Conservation (phyloP, 2,888 invertebrate genomes). For the Fragum fragum region DNA sequence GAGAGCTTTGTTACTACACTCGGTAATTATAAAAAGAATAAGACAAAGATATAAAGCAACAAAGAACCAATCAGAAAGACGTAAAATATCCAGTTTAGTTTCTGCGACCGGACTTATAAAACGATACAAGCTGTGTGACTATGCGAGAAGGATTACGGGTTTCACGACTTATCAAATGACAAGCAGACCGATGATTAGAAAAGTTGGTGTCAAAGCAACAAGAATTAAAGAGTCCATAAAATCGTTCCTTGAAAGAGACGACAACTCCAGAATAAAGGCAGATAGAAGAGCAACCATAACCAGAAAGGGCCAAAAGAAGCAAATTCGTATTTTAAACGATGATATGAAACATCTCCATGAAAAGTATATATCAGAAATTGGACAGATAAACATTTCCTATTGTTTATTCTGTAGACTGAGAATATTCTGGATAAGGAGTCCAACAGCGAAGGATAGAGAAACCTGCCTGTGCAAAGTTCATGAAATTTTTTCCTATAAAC, state of each 20-base stretch:
- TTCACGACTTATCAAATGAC: no score
- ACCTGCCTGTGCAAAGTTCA: slow-evolving; percentile 40
- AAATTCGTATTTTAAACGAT: slow-evolving; percentile 54
- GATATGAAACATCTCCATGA: slow-evolving; percentile 49
- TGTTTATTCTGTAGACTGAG: slow-evolving; percentile 47
- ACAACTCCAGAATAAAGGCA: slow-evolving; percentile 57
- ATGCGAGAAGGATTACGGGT: no score
- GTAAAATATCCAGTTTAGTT: no score
- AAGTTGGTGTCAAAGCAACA: slow-evolving; percentile 12
- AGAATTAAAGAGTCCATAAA: slow-evolving; percentile 28
- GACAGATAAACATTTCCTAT: slow-evolving; percentile 44
- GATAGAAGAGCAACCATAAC: slow-evolving; percentile 57
- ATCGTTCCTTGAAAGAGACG: slow-evolving; percentile 60
- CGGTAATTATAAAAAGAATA: no score
- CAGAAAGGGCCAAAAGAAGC: slow-evolving; percentile 39
- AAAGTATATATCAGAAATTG: slow-evolving; percentile 50
- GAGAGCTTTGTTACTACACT: no score
- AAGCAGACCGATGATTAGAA: no score
- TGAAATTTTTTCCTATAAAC: slow-evolving; percentile 47
- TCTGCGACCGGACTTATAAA: no score
- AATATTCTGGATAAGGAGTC: slow-evolving; percentile 53
- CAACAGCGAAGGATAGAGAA: slow-evolving; percentile 48
- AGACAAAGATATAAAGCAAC: no score
- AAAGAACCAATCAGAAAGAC: no score
- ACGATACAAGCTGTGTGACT: no score